Conservation (phyloP, 2,888 invertebrate genomes). For the Coenonympha glycerion region DNA sequence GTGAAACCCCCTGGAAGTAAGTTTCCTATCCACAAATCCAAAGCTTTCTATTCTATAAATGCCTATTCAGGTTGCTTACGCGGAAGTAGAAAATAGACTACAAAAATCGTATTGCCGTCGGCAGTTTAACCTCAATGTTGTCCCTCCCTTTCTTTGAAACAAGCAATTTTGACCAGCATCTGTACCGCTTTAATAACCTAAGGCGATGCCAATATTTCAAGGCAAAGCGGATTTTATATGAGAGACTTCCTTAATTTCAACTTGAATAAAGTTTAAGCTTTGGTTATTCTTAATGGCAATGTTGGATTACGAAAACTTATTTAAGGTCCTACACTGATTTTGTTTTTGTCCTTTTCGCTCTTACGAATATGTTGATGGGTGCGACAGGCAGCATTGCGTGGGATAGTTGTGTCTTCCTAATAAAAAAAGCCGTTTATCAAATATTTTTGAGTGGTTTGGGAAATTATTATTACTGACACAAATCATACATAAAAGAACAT, state of each 20-base stretch:
- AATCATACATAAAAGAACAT: too few species aligned
- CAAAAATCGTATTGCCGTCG: constrained; percentile 31
- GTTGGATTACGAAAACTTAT: too few species aligned
- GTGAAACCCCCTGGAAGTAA: too few species aligned
- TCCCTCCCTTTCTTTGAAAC: constrained; percentile 14
- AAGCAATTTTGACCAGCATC: constrained; percentile 19
- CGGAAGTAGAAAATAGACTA: not conserved
- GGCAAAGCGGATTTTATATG: not conserved
- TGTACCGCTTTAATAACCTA: constrained; percentile 14
- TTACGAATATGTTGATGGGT: too few species aligned
- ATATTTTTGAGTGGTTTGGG: too few species aligned
- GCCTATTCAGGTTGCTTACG: not conserved
- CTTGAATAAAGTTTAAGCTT: constrained; percentile 2
- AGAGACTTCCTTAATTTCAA: constrained; percentile 13
- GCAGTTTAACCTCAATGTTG: constrained; percentile 15
- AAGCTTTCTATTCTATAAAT: not conserved
- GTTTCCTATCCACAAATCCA: not conserved
- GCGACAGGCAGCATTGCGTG: too few species aligned
- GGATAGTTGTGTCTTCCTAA: too few species aligned
- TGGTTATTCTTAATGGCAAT: not conserved
- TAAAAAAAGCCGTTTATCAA: too few species aligned
- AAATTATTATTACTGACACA: too few species aligned
- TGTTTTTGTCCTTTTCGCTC: too few species aligned
- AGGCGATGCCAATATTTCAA: constrained; percentile 23
- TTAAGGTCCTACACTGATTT: too few species aligned